phyloP scores from a whole-genome alignment of 2,888 invertebrate genomes.

The Keiferia lycopersicella region DNA sequence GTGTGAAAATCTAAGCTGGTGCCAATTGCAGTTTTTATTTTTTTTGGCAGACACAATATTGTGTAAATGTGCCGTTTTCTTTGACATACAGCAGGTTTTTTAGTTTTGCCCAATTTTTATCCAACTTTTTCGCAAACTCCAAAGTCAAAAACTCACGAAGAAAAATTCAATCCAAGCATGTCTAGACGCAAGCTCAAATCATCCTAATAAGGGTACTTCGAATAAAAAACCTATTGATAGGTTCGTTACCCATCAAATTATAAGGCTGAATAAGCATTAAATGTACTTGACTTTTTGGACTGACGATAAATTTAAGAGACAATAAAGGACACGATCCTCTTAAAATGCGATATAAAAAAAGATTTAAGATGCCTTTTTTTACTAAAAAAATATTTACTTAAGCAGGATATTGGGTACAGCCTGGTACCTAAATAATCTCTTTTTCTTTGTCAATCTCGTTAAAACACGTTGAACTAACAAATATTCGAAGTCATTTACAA shows the following conservation, averaged over 20 bases:
- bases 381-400: background rate
- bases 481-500: too few species aligned
- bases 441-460: too few species aligned
- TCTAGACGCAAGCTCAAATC: background rate
- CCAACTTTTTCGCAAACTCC: background rate
- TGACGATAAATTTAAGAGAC: background rate
- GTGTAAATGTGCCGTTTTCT: background rate
- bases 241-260: constrained; percentile 1
- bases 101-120: too few species aligned
- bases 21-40: constrained; percentile 24
- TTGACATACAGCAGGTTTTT: background rate
- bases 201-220: background rate
- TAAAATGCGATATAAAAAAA: background rate
- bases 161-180: background rate
- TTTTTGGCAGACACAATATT: constrained; percentile 1
- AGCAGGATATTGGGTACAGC: background rate
- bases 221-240: background rate
- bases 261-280: constrained; percentile 4
- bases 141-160: background rate
- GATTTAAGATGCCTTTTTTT: background rate
- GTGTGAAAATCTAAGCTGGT: constrained; percentile 22
- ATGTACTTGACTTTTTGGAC: background rate
- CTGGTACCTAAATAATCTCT: too few species aligned
- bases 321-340: background rate
- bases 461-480: too few species aligned